These are phyloP conservation scores for Callosobruchus maculatus DNA, from an alignment of 2,888 invertebrate species.

Conservation along the genomic window DNA sequence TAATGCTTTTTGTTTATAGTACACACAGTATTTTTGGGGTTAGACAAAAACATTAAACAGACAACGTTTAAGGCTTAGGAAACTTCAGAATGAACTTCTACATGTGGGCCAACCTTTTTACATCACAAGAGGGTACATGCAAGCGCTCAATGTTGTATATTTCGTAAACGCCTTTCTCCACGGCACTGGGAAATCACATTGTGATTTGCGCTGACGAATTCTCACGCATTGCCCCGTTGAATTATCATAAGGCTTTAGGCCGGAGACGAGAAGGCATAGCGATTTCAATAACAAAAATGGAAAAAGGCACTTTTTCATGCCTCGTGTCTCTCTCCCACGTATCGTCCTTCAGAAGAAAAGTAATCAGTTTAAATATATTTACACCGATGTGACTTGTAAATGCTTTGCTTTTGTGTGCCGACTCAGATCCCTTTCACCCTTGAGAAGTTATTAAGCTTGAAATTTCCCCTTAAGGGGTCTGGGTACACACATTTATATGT, in stretches of 20 bases:
- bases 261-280: constrained; percentile 16
- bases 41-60: no score
- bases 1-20: no score
- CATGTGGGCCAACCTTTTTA: no score
- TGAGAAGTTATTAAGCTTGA: background rate
- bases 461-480: no score
- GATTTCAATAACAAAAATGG: constrained; percentile 37
- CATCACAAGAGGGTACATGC: no score
- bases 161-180: background rate
- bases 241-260: constrained; percentile 44
- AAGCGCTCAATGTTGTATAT: no score
- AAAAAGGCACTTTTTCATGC: constrained; percentile 32
- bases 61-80: no score
- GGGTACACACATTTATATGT: no score
- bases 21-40: no score
- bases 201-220: constrained; percentile 45
- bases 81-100: no score
- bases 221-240: constrained; percentile 44
- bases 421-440: background rate
- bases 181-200: constrained; percentile 40
- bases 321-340: constrained; percentile 2
- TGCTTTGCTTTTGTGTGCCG: background rate
- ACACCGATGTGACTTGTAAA: background rate
- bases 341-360: constrained; percentile 2
- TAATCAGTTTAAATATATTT: background rate